Evolutionary conservation across 2,113 vertebrate genomes (phyloP).

Genomic region (Callaeas wilsoni): DNA sequence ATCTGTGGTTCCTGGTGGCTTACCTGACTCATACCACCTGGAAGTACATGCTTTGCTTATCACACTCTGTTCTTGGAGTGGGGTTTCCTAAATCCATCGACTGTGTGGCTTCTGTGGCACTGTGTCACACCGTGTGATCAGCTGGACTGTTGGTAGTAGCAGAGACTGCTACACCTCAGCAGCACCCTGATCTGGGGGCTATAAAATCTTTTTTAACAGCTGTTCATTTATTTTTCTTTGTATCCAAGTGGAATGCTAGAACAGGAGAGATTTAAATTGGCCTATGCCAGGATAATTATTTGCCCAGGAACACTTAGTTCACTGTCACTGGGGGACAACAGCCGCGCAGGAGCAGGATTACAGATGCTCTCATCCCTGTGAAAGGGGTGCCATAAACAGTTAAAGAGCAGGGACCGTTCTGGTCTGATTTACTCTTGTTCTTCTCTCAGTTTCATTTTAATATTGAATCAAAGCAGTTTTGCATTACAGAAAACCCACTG

Average conservation of each 20-base stretch:
- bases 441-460: not conserved
- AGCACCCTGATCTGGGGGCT: not conserved
- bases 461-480: not conserved
- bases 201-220: not conserved
- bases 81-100: not conserved
- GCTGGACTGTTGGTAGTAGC: not conserved
- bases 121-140: not conserved
- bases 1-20: not conserved
- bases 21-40: not conserved
- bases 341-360: not conserved
- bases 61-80: not conserved
- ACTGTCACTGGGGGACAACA: not conserved
- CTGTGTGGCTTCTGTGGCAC: rapidly evolving
- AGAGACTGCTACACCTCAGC: not conserved
- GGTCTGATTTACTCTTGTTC: not conserved
- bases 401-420: not conserved
- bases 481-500: not conserved
- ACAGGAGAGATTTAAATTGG: not conserved
- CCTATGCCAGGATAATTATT: not conserved
- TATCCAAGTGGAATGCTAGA: not conserved
- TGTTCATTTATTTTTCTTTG: not conserved
- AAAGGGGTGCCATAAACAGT: not conserved
- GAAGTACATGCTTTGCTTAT: not conserved
- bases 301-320: not conserved
- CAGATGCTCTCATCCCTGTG: not conserved